Evolutionary conservation across 2,797 vertebrate genomes (phyloP), one percentile per base, ranked within the genome.

Genomic region (Sebastes taczanowskii): DNA sequence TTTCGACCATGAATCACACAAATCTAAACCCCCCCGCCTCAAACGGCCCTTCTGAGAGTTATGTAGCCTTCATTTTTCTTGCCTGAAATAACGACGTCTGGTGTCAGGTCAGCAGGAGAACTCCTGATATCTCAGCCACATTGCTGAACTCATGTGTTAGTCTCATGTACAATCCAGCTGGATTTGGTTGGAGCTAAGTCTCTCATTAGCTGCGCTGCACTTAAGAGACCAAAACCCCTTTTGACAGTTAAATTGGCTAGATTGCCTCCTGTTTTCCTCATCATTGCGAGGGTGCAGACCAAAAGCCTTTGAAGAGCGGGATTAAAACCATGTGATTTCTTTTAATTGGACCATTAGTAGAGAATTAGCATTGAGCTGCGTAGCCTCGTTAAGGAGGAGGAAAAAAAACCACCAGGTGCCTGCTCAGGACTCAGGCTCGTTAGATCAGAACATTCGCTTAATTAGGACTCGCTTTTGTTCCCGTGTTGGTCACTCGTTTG

Each of bases 301-400:
- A 67, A 93, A 91, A 95, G 89, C 91, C 93, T 95, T 95, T 95
- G 95, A 95, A 94, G 94, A 94, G 92, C 78, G 7, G 94, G 94
- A 95, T 95, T 95, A 95, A 90, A 94, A 95, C 92, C 95, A 95
- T 95, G 95, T 95, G 95, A 95, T 95, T 95, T 90, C 88, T 94
- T 95, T 95, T 95, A 95, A 95, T 95, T 95, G 92, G 94, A 89
- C 94, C 94, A 95, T 95, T 95, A 94, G 93, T 91, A 90, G 91
- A 95, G 93, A 95, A 95, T 95, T 95, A 94, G 93, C 93, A 95
- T 95, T 92, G 91, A 94, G 93, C 91, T 92, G 74, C 78, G 58
- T 91, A 90, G 89, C 89, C 92, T 94, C 89, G 86, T 95, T 95
- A 95, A 92, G 91, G 87, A 90, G 86, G 73, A 83, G 74, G 77